Evolutionary conservation across 2,888 invertebrate genomes (phyloP).

Genomic region (Orchestes rusci): DNA sequence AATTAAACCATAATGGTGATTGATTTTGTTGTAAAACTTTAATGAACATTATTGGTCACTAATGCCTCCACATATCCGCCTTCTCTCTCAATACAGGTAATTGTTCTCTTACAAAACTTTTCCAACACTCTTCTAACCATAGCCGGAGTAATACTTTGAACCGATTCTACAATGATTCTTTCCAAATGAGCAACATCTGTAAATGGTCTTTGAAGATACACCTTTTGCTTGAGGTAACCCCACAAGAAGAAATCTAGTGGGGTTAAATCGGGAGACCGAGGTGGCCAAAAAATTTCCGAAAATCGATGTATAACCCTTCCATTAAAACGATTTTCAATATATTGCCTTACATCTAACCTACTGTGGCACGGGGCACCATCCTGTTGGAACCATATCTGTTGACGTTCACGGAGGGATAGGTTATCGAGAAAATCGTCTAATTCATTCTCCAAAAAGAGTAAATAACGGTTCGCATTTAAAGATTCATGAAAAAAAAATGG

Average conservation of each 20-base stretch:
- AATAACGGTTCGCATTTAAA: conserved; percentile 3
- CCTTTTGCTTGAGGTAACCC: conserved; percentile 7
- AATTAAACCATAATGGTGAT: too few species aligned
- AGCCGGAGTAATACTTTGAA: conserved; percentile 2
- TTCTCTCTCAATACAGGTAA: conserved; percentile 11
- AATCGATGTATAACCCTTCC: conserved; percentile 1
- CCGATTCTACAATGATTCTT: conserved; percentile 1
- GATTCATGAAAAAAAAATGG: conserved; percentile 9
- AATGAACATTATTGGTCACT: too few species aligned
- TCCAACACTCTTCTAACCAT: conserved; percentile 8
- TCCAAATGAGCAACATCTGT: conserved; percentile 1
- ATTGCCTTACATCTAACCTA: conserved; percentile 7
- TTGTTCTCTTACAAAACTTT: conserved; percentile 12
- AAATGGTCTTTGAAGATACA: background rate
- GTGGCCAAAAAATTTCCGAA: conserved; percentile 14
- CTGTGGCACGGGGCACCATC: conserved; percentile 12
- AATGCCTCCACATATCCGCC: conserved; percentile 9
- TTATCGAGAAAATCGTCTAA: conserved; percentile 10
- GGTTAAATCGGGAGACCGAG: conserved; percentile 15
- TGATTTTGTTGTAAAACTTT: too few species aligned
- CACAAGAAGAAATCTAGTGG: conserved; percentile 10
- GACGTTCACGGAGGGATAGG: conserved; percentile 12
- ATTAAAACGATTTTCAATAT: background rate
- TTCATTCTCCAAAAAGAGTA: conserved; percentile 10
- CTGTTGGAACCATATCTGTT: conserved; percentile 16